phyloP scores from a whole-genome alignment of 2,113 vertebrate genomes.

The Strigops habroptila region DNA sequence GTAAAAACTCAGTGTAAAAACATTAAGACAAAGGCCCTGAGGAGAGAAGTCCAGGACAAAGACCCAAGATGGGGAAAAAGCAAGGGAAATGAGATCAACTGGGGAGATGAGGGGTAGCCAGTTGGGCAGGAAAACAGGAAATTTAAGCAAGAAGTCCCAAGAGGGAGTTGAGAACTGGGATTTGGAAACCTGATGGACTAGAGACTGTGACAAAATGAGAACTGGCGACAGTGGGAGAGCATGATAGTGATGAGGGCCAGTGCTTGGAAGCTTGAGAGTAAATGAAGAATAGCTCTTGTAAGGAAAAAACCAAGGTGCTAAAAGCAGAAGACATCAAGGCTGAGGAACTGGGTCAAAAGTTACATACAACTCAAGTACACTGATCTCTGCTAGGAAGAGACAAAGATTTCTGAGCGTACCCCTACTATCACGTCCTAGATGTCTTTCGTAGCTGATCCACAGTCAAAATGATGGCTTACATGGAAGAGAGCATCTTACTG shows the following conservation, averaged over 20 bases:
- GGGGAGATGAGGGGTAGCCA: background rate
- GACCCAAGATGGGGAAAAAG: background rate
- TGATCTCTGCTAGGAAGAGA: background rate
- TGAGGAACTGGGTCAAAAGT: background rate
- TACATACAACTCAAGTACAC: background rate
- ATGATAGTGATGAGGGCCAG: background rate
- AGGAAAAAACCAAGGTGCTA: background rate
- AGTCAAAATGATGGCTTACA: background rate
- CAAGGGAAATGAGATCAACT: background rate
- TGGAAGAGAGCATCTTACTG: background rate
- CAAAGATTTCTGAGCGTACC: background rate
- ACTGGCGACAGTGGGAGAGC: background rate
- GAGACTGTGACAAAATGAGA: background rate
- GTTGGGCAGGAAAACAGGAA: background rate
- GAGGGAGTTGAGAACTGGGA: background rate
- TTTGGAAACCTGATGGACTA: background rate
- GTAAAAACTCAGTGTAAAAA: background rate
- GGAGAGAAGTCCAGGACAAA: background rate
- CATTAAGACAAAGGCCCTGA: background rate
- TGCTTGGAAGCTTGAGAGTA: background rate
- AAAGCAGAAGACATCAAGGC: background rate
- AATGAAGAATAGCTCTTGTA: background rate
- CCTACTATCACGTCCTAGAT: background rate
- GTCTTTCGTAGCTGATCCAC: background rate
- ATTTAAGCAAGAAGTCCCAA: background rate